These are phyloP conservation scores for Vidua macroura DNA, from an alignment of 2,113 vertebrate species.

Conservation along the genomic window DNA sequence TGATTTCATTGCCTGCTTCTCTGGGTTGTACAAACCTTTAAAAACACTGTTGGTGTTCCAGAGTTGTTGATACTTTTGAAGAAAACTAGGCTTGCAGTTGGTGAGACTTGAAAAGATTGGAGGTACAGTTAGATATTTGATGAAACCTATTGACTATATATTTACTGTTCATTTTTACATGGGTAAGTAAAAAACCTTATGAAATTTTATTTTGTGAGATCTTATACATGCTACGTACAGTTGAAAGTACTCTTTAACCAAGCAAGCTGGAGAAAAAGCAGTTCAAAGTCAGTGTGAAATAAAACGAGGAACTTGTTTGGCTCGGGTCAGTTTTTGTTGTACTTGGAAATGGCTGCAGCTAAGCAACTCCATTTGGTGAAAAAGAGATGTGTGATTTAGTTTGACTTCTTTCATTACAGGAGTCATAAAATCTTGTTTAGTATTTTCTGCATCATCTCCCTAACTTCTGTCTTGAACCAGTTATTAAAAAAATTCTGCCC, in stretches of 20 bases:
- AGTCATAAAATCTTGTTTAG: not conserved
- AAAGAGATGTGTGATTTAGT: not conserved
- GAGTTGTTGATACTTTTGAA: not conserved
- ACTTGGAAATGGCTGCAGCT: not conserved
- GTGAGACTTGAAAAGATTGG: not conserved
- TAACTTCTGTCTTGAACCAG: not conserved
- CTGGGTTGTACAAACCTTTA: not conserved
- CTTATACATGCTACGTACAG: fast-evolving
- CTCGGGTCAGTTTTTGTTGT: not conserved
- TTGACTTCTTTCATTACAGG: not conserved
- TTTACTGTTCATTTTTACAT: not conserved
- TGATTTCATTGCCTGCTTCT: not conserved
- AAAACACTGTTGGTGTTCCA: not conserved
- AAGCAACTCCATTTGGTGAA: not conserved
- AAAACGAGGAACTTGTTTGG: constrained; percentile 26
- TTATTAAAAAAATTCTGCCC: not conserved
- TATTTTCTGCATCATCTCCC: not conserved
- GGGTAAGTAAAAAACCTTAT: not conserved
- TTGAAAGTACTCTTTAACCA: not conserved
- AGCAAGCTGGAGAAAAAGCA: not conserved
- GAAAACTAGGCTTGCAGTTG: not conserved
- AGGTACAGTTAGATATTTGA: not conserved
- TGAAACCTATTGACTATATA: not conserved
- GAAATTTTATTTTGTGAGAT: not conserved
- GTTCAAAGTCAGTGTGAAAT: not conserved